Base-by-base conservation (phyloP, 2,888 invertebrate species). In the Himalopsyche japonica region DNA sequence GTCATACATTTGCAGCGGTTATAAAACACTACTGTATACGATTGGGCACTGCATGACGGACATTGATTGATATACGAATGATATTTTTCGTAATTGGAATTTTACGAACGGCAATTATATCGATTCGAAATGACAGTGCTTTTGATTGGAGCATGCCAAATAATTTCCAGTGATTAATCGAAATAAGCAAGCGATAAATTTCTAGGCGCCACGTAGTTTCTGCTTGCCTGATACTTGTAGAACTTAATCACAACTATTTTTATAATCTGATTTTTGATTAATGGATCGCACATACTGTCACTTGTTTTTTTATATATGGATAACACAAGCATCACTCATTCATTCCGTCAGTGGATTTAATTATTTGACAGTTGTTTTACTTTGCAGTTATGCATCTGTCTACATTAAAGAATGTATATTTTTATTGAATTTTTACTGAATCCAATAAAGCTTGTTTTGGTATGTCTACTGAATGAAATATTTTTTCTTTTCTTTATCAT, bases 41-140 rank as follows among this genome's bases (percentile, higher is more conserved):
- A 80, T 86, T 82, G 83, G 86, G 82, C 76, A 76, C 49, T 76
- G 86, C 77, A 82, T 85, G 83, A 88, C 87, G 88, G 88, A 88
- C 88, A 86, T 87, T 87, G 87, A 88, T 88, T 88, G 88, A 83
- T 83, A 24, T 76, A 8, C 79, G 43, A 80, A 70, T 48, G 70
- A 49, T 76, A 43, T 83, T 83, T 79, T 79, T 83, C 48, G 47
- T 80, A 80, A 83, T 76, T 80, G 80, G 20, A 79, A 49, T 83
- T 83, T 83, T 80, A 76, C 79, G 76, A 79, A 48, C 82, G 77
- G 77, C 82, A 64, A 81, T 70, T 70, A 81, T 79, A 70, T 70
- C 82, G 78, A 64, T 64, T 43, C 64, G 6, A 76, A 49, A 77
- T 34, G 70, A 70, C 70, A 70, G 70, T 70, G 70, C 30, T 27